phyloP scores from a whole-genome alignment of 1,140 invertebrate species.

The Drosophila pallidifrons region DNA sequence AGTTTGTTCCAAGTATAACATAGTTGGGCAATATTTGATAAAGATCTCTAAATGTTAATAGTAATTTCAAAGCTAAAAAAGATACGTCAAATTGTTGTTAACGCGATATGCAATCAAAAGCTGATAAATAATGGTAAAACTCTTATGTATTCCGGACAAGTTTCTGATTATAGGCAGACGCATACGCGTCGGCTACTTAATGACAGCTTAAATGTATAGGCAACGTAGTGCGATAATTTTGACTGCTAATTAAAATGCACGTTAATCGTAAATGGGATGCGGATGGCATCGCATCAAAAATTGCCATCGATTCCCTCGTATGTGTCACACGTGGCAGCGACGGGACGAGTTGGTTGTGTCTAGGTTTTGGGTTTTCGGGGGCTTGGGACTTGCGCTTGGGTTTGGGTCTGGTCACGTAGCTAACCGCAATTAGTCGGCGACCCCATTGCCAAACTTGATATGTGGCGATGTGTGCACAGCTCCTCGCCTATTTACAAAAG shows the following conservation, averaged over 20 bases:
- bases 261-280: constrained; percentile 68
- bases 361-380: neutral
- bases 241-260: constrained; percentile 71
- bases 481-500: constrained; percentile 73
- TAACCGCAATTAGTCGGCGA: constrained; percentile 75
- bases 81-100: neutral
- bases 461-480: constrained; percentile 39
- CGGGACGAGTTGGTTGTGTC: neutral
- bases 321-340: constrained; percentile 16
- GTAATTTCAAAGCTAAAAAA: no score
- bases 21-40: no score
- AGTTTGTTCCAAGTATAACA: no score
- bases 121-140: constrained; percentile 4
- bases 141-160: constrained; percentile 13
- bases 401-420: constrained; percentile 64
- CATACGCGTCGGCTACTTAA: constrained; percentile 12
- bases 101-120: constrained; percentile 10
- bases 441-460: constrained; percentile 61
- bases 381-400: constrained; percentile 1
- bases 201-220: constrained; percentile 25
- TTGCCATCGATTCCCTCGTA: constrained; percentile 25
- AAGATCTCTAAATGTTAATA: no score
- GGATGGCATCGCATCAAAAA: constrained; percentile 39
- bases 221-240: constrained; percentile 30
- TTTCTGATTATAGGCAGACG: constrained; percentile 25